phyloP scores from a whole-genome alignment of 2,797 vertebrate species.

The Lindbergichthys nudifrons region DNA sequence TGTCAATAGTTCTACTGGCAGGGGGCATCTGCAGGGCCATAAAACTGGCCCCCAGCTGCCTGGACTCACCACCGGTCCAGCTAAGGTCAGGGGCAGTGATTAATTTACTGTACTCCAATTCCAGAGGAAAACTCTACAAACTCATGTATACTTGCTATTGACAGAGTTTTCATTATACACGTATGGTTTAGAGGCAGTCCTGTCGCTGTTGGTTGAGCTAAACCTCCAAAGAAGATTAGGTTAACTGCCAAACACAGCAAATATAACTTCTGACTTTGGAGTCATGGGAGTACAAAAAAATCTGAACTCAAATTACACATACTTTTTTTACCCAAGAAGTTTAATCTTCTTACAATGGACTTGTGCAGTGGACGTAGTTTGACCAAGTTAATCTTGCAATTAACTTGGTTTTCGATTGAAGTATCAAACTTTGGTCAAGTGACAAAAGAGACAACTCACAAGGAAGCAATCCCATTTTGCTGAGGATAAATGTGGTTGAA shows the following conservation, averaged over 20 bases:
- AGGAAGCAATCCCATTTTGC: too few species aligned
- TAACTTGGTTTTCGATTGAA: too few species aligned
- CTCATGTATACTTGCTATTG: not conserved
- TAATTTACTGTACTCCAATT: constrained; percentile 13
- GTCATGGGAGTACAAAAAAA: too few species aligned
- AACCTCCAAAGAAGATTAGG: constrained; percentile 12
- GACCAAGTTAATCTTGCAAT: too few species aligned
- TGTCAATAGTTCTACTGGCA: constrained; percentile 46
- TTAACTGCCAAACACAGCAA: constrained; percentile 5
- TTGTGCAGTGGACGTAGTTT: too few species aligned
- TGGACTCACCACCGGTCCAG: constrained; percentile 28
- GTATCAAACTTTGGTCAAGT: too few species aligned
- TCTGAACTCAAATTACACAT: too few species aligned
- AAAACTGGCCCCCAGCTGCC: constrained; percentile 15
- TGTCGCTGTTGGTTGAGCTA: constrained; percentile 36
- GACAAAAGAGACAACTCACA: too few species aligned
- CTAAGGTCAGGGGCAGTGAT: constrained; percentile 37
- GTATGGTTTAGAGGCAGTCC: constrained; percentile 2
- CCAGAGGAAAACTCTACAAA: constrained; percentile 7
- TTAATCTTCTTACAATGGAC: too few species aligned
- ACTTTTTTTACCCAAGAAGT: too few species aligned
- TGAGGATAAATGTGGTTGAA: too few species aligned
- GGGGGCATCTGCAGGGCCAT: constrained; percentile 24
- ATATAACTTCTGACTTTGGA: too few species aligned
- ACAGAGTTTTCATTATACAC: constrained; percentile 30